A percentile compares a stretch with the other conserved stretches of the same genome.
Conservation (phyloP, 2,888 invertebrate species). For the Eucera pruinosa region DNA sequence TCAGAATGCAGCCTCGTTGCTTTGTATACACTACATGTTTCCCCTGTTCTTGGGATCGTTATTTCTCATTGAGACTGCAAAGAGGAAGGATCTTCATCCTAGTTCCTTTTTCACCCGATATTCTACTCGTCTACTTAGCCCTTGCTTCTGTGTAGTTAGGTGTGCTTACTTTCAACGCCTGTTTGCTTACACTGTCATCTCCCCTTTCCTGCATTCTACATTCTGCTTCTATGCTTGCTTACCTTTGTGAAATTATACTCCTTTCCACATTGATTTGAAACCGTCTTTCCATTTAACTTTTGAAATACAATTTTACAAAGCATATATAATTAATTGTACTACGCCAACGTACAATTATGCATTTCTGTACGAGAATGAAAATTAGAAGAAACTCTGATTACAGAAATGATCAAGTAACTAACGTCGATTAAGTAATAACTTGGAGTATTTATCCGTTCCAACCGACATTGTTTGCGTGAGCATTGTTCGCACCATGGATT, state of each 20-base stretch:
- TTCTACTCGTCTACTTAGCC: neutral
- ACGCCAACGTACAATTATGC: too few relatives aligned
- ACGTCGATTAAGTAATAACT: neutral
- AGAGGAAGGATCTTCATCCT: conserved; percentile 11
- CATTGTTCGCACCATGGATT: conserved; percentile 1
- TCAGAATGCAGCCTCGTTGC: neutral
- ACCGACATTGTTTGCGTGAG: neutral
- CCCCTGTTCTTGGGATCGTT: neutral
- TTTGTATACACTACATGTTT: neutral
- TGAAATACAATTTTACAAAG: too few relatives aligned
- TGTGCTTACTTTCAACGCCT: neutral
- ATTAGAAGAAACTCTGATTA: neutral
- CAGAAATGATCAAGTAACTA: neutral
- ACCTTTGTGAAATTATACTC: conserved; percentile 15
- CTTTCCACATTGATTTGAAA: neutral
- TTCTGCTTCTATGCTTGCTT: neutral
- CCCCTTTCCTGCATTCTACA: neutral
- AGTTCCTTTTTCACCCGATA: conserved; percentile 25
- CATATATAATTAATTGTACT: too few relatives aligned
- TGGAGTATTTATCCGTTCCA: neutral
- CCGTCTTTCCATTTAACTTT: too few relatives aligned
- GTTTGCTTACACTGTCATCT: conserved; percentile 5
- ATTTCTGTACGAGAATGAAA: too few relatives aligned
- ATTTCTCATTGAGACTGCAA: conserved; percentile 18
- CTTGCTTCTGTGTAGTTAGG: conserved; percentile 14